Conservation (phyloP, 1,140 invertebrate genomes). For the Drosophila azteca region DNA sequence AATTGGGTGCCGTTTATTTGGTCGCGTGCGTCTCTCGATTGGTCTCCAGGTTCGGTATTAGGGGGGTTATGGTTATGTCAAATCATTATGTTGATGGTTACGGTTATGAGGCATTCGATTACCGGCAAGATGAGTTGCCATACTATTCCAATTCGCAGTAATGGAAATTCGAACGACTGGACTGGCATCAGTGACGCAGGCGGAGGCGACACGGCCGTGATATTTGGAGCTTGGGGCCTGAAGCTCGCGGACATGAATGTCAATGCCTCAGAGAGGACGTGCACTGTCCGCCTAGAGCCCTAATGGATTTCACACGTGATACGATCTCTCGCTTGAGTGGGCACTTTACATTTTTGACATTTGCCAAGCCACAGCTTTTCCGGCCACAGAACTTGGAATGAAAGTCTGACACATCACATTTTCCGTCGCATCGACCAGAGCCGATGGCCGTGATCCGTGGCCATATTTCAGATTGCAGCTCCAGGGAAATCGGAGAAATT, state of each 20-base stretch:
- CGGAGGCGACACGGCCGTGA: conserved; percentile 15
- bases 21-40: conserved; percentile 19
- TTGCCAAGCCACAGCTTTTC: not conserved
- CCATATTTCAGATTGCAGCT: conserved; percentile 22
- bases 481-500: conserved; percentile 45
- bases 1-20: conserved; percentile 38
- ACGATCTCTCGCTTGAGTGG: conserved; percentile 52
- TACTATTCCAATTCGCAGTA: conserved; percentile 54
- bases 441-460: not conserved
- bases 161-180: conserved; percentile 51
- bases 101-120: conserved; percentile 62
- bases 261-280: conserved; percentile 30
- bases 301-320: conserved; percentile 66
- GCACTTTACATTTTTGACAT: conserved; percentile 42
- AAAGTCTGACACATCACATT: conserved; percentile 19
- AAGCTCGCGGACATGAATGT: conserved; percentile 19
- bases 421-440: not conserved
- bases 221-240: conserved; percentile 7
- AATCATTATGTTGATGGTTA: conserved; percentile 68
- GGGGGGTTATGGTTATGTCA: conserved; percentile 65
- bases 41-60: not conserved
- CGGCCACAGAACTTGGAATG: not conserved
- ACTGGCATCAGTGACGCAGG: conserved; percentile 4
- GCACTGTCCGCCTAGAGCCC: conserved; percentile 16
- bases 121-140: conserved; percentile 59